Evolutionary conservation across 2,113 vertebrate species (phyloP).

Genomic region (Apaloderma vittatum): DNA sequence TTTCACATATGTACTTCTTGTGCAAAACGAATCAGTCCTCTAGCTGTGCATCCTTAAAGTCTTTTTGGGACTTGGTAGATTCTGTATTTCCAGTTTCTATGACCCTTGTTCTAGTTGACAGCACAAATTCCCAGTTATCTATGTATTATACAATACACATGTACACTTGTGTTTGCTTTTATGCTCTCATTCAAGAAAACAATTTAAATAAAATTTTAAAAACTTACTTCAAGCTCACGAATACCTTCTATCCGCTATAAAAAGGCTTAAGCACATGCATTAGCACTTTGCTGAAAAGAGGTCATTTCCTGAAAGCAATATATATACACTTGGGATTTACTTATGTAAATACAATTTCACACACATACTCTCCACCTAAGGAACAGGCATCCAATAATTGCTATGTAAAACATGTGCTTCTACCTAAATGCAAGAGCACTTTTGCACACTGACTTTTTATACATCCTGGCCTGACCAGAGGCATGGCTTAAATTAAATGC

Average conservation of each 20-base stretch:
- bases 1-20: neutral
- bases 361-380: constrained; percentile 16
- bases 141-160: neutral
- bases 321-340: constrained; percentile 36
- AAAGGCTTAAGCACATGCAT: constrained; percentile 49
- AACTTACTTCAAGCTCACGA: neutral
- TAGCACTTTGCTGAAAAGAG: constrained; percentile 56
- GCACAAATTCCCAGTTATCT: neutral
- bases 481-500: constrained; percentile 65
- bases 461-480: neutral
- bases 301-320: constrained; percentile 65
- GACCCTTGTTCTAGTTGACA: neutral
- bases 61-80: neutral
- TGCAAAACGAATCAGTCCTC: neutral
- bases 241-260: constrained; percentile 35
- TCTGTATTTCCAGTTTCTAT: neutral
- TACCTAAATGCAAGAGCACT: constrained; percentile 2
- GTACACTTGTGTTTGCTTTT: neutral
- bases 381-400: neutral
- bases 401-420: neutral
- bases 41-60: neutral
- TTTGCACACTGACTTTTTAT: constrained; percentile 3
- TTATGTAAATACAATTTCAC: constrained; percentile 62
- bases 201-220: neutral
- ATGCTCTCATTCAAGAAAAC: neutral